phyloP scores from a whole-genome alignment of 1,140 invertebrate species.

The Trichonephila clavata region DNA sequence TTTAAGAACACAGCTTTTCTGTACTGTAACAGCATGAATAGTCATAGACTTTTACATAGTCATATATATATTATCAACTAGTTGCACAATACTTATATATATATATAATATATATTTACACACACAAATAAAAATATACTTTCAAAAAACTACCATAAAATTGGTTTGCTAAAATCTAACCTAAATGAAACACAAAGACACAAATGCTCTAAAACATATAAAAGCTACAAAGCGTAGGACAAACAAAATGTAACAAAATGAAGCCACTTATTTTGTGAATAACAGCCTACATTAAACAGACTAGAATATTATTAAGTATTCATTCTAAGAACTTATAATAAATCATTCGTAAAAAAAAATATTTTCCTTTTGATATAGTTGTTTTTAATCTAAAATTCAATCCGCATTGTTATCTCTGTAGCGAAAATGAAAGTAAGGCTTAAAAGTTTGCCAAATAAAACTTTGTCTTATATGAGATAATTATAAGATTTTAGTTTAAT shows the following conservation, averaged over 20 bases:
- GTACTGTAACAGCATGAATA: neutral
- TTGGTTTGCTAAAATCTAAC: conserved; percentile 67
- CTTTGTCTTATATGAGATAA: no score
- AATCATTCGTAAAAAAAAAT: neutral
- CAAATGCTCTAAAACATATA: conserved; percentile 73
- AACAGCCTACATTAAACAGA: conserved; percentile 15
- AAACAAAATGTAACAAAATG: conserved; percentile 55
- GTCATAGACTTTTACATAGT: conserved; percentile 29
- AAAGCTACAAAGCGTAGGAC: conserved; percentile 70
- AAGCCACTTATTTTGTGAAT: neutral
- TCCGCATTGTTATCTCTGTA: no score
- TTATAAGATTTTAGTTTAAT: neutral
- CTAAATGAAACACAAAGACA: conserved; percentile 67
- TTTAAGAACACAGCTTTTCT: neutral
- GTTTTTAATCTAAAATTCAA: no score
- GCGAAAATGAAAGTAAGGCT: no score
- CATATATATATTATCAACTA: conserved; percentile 41
- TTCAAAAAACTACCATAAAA: conserved; percentile 44
- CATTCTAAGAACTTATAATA: neutral
- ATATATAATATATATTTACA: conserved; percentile 16
- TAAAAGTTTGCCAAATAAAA: no score
- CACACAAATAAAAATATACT: conserved; percentile 48
- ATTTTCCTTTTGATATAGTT: neutral
- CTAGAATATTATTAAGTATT: conserved; percentile 50
- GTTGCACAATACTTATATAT: neutral